Conservation (phyloP, 1,140 invertebrate species). For the Drosophila orosa region DNA sequence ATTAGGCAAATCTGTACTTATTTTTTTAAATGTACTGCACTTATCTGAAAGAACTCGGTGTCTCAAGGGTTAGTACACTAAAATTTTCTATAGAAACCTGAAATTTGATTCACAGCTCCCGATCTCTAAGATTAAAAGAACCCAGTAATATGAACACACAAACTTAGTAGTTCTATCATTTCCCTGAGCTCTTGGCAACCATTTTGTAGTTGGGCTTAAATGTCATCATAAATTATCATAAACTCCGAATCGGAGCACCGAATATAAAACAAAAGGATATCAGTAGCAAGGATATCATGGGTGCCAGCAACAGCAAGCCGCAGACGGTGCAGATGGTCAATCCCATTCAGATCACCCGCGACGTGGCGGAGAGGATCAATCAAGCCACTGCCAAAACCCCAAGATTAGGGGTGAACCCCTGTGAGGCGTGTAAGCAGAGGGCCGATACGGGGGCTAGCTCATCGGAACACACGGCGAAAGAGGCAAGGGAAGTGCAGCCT, state of each 20-base stretch:
- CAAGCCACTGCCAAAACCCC: slow-evolving; percentile 18
- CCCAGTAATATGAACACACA: too few relatives aligned
- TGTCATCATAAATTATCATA: slow-evolving; percentile 21
- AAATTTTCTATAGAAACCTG: not conserved
- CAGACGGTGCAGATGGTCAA: slow-evolving; percentile 65
- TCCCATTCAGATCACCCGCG: slow-evolving; percentile 50
- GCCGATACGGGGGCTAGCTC: not conserved
- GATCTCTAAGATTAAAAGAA: too few relatives aligned
- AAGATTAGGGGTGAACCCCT: not conserved
- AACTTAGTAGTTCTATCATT: too few relatives aligned
- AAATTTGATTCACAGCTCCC: not conserved
- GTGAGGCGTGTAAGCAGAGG: slow-evolving; percentile 21
- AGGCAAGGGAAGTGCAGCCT: not conserved
- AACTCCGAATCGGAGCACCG: not conserved
- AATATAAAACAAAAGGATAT: slow-evolving; percentile 2
- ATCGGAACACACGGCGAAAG: not conserved
- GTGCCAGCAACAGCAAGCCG: slow-evolving; percentile 63
- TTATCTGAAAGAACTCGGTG: not conserved
- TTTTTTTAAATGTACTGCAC: not conserved
- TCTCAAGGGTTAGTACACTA: not conserved
- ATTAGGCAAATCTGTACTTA: too few relatives aligned
- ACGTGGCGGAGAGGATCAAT: slow-evolving; percentile 61
- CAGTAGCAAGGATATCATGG: too few relatives aligned
- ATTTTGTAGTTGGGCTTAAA: slow-evolving; percentile 11
- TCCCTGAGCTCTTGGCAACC: not conserved